Evolutionary conservation across 2,113 vertebrate genomes (phyloP).

Genomic region (Manacus vitellinus): DNA sequence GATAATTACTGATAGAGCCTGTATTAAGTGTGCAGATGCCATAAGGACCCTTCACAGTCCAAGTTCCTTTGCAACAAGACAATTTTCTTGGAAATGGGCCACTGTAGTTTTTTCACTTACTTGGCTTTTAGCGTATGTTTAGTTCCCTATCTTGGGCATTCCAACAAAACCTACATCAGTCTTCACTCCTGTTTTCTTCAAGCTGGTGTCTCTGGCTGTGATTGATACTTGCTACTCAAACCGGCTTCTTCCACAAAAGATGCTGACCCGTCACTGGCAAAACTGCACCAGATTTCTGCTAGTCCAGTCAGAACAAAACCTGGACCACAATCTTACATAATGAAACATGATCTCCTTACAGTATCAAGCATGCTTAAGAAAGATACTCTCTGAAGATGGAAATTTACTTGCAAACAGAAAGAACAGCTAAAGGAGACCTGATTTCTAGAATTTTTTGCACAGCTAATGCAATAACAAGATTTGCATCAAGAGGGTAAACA

Average conservation of each 20-base stretch:
- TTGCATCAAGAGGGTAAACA: not conserved
- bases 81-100: not conserved
- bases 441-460: not conserved
- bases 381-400: not conserved
- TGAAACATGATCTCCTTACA: conserved; percentile 26
- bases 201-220: not conserved
- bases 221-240: not conserved
- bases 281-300: not conserved
- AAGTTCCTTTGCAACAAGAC: not conserved
- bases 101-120: not conserved
- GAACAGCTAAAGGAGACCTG: not conserved
- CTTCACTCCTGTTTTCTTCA: not conserved
- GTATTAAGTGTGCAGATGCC: not conserved
- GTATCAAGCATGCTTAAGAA: not conserved
- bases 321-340: conserved; percentile 2
- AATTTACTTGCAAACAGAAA: not conserved
- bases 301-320: conserved; percentile 46
- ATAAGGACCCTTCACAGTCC: not conserved
- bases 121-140: not conserved
- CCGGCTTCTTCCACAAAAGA: not conserved
- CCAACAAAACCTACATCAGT: not conserved
- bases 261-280: not conserved
- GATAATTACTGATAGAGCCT: not conserved
- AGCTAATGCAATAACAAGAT: not conserved
- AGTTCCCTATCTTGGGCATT: not conserved